phyloP scores from a whole-genome alignment of 2,113 vertebrate genomes.

The Ceyx margarethae region DNA sequence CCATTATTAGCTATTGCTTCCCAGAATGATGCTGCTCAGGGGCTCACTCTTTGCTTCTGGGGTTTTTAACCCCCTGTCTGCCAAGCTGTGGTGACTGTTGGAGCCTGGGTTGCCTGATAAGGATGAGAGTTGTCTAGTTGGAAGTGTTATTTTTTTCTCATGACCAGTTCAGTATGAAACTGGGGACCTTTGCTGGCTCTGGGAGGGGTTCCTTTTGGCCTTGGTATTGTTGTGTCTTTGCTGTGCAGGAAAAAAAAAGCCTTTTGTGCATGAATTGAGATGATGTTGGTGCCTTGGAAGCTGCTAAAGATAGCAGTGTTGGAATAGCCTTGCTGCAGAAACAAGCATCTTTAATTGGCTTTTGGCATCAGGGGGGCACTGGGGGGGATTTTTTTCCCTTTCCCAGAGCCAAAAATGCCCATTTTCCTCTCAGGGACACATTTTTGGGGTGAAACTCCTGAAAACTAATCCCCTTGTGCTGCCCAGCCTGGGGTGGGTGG shows the following conservation, averaged over 20 bases:
- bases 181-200: neutral
- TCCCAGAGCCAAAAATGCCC: no score
- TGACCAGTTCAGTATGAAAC: neutral
- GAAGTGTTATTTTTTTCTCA: neutral
- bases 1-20: rapidly evolving
- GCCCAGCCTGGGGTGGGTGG: no score
- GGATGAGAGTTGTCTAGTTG: rapidly evolving
- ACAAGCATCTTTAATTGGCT: no score
- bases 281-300: neutral
- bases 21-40: no score
- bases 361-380: no score
- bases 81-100: neutral
- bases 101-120: neutral
- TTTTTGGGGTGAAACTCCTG: no score
- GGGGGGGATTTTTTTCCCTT: no score
- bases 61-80: rapidly evolving
- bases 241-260: neutral
- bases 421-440: no score
- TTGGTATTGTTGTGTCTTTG: neutral
- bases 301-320: neutral
- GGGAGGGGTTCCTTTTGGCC: neutral
- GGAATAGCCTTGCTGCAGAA: no score
- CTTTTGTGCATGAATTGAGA: rapidly evolving
- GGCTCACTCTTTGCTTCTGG: neutral
- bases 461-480: no score